Evolutionary conservation across 2,888 invertebrate species (phyloP).

Genomic region (Latrodectus hesperus): DNA sequence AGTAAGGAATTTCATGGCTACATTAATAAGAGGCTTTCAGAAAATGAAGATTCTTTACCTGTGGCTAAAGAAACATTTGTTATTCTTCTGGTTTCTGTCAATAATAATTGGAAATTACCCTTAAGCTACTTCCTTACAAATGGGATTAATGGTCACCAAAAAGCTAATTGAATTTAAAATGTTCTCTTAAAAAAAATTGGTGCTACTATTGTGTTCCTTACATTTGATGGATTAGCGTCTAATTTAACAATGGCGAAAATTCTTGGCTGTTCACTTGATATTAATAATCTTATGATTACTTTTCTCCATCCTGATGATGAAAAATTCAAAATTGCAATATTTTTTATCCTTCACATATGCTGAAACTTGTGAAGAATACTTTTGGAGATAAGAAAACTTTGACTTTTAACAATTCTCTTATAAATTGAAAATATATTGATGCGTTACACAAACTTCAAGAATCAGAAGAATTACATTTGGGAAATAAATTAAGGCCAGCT

Average conservation of each 20-base stretch:
- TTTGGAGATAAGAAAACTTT: neutral
- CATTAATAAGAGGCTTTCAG: neutral
- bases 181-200: neutral
- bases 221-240: neutral
- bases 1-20: conserved; percentile 6
- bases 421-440: too few species aligned
- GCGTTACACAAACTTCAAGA: too few species aligned
- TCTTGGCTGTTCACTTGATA: neutral
- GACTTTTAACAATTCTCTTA: neutral
- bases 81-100: conserved; percentile 1
- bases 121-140: neutral
- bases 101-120: neutral
- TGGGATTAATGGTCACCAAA: neutral
- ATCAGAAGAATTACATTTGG: neutral
- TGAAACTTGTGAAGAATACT: neutral
- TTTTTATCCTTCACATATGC: neutral
- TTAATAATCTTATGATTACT: neutral
- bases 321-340: neutral
- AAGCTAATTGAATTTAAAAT: neutral
- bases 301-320: neutral
- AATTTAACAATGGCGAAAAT: neutral
- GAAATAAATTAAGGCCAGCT: neutral
- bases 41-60: conserved; percentile 9
- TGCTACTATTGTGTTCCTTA: neutral
- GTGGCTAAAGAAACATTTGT: conserved; percentile 1